Evolutionary conservation across 64 coral and sea anemone species (phyloP), one percentile per base, ranked within the genome.

Genomic region (Anthopleura sola): DNA sequence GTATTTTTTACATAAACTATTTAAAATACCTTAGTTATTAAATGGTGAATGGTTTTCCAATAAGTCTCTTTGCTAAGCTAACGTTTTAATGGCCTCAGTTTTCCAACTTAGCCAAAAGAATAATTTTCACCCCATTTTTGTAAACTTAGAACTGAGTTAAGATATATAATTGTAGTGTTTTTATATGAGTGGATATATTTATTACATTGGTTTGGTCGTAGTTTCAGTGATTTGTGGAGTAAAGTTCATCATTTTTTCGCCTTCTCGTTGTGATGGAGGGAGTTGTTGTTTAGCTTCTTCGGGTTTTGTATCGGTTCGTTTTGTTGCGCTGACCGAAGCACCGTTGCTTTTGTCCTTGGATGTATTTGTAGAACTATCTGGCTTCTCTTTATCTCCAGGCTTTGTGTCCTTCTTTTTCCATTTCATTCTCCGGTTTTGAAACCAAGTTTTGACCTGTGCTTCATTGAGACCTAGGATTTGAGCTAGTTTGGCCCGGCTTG

Each of bases 391-490:
- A 47, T 54, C 48, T 11, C 82, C 55, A 9, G 55, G 26, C 69
- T 91, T 91, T 3, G 37, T 32, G 0, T 50, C 78, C 49, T 86
- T 91, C 44, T 86, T 91, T 74, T 91, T 91, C 89, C 89, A 91
- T 80, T 91, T 91, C 89, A 91, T 91, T 44, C 89, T 34, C n/a
- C 89, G 57, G 84, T 91, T 91, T 44, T 91, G 89, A 36, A 91
- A 91, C 89, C 89, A 91, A 12, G 89, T 91, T 50, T 91, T 91
- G 16, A 91, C 89, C 55, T 91, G 89, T 31, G 89, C 89, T 86
- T 91, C 89, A 75, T 91, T 91, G 39, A 91, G 49, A 20, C 89
- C 84, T 13, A 91, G 55, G 36, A 91, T 91, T 34, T 91, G 84
- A 29, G 89, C 84, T 17, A 91, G 75, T n/a, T 86, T 91, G 4